Evolutionary conservation across 2,113 vertebrate genomes (phyloP), one percentile per base, ranked within the genome.

Genomic region (Equus przewalskii): DNA sequence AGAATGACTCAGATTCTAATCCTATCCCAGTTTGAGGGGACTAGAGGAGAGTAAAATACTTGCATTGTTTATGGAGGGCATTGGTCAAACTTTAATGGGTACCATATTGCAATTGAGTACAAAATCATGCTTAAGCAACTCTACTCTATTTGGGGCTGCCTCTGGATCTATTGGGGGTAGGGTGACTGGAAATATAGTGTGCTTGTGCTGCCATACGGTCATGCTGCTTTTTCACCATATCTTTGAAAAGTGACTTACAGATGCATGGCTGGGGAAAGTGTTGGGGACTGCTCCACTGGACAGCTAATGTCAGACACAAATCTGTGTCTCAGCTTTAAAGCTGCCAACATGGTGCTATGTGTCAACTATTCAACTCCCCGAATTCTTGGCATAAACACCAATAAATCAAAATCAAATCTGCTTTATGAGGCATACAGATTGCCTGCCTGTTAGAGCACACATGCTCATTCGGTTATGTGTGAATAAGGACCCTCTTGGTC

Each of bases 391-490:
- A 85, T 54, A 72, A 96, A 93, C 33, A 87, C 72, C 83, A 69
- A 44, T 89, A 98, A 98, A 92, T 96, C 94, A 98, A 95, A 97
- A 97, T 96, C 92, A 96, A 89, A 97, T 96, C 96, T 98, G 96
- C 83, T 96, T 96, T 95, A 96, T 95, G 94, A 97, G 64, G 76
- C 44, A 79, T 92, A 24, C 76, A 98, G 94, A 94, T 96, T 96
- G 89, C 65, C 73, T 93, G 91, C 46, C 76, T 94, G 93, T 93
- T 93, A 87, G 69, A 62, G 64, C 94, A 72, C 95, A 91, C 84
- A 92, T 95, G 97, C 65, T 96, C 49, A 51, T 92, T 60, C 84
- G 60, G 80, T 94, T 96, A 65, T 21, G 33, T 90, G 87, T 97
- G 96, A 96, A 96, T 90, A 70, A 97, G 88, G 84, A 75, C 58